Base-by-base conservation (phyloP, 2,888 invertebrate genomes). In the Linyphia triangularis region DNA sequence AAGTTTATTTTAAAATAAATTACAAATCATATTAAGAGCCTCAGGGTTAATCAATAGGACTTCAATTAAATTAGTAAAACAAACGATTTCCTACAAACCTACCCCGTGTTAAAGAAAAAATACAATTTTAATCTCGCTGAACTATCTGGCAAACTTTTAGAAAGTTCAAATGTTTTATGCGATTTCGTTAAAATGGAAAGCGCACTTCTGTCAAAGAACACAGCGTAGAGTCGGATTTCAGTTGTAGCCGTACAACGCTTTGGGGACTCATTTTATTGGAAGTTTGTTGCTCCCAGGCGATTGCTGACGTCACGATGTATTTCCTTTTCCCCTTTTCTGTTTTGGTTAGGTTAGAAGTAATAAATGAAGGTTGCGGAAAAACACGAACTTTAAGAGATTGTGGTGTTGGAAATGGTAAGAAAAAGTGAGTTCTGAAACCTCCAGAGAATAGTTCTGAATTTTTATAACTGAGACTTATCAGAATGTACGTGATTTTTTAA, bases 211-310 rank as follows among this genome's bases (percentile, higher is more conserved):
- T 26, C 9, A 70, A 43, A 67, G 22, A 69, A n/a, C 51, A 16
- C n/a, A n/a, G 5, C n/a, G 4, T 43, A 26, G 19, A 33, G 28
- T 51, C n/a, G 13, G 51, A 51, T 77, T 77, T 37, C 77, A 61
- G 30, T 59, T 77, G 30, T 61, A 77, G 61, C 63, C 37, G 37
- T 61, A 33, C 51, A 26, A 28, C 40, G 73, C 40, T 22, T 13
- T 19, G 10, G 75, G 75, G 75, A 75, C 75, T 61, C 33, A 37
- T 75, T 75, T 75, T n/a, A 28, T 28, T 16, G 13, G 37, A 24
- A 16, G 61, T 75, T 75, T 75, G 61, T 75, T 57, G 61, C 75
- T 33, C 75, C 70, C 70, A 19, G n/a, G 70, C 9, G 70, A 22
- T 70, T 70, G 5, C 24, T 61, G 51, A 75, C 75, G 61, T 22